Base-by-base conservation (phyloP, 2,888 invertebrate genomes). In the Onchidella celtica region DNA sequence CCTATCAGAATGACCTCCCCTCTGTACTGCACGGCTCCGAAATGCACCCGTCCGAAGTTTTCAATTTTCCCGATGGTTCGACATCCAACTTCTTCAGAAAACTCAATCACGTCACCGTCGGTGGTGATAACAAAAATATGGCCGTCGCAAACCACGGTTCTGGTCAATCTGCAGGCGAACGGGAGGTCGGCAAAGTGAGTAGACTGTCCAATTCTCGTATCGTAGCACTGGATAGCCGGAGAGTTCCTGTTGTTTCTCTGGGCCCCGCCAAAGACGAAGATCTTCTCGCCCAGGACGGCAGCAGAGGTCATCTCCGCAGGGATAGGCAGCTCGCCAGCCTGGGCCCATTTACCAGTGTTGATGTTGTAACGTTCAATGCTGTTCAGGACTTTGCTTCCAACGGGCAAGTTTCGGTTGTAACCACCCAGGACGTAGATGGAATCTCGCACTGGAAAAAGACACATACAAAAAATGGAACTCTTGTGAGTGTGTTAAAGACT, bases 401-500 rank as follows among this genome's bases (percentile, higher is more conserved):
- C 88, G 0, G 89, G 89, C 17, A 87, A 86, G 29, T 86, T 87
- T 14, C 87, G 87, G 81, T 89, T 88, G 72, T 89, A 85, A 9
- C 90, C 90, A 11, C 90, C 90, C 32, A 90, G 81, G 1, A 89
- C 90, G 73, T 84, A 89, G 24, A 90, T 84, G n/a, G 86, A 85
- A 74, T 89, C 86, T 17, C 87, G 85, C 17, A 88, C 83, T 0
- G 40, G 2, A 36, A 29, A n/a, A 36, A n/a, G 40, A 69, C 2
- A 6, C 14, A 34, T 36, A 65, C 55, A 55, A 9, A 55, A 14
- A 55, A 55, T 55, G 55, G 17, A 55, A 14, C 55, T 55, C 55
- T 55, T 9, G 17, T 9, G 9, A 55, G 55, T 9, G 17, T 55
- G 55, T n/a, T n/a, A n/a, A n/a, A n/a, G n/a, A n/a, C n/a, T n/a